Evolutionary conservation across 64 coral and sea anemone genomes (phyloP), one percentile per base, ranked within the genome.

Genomic region (Stylophora pistillata): DNA sequence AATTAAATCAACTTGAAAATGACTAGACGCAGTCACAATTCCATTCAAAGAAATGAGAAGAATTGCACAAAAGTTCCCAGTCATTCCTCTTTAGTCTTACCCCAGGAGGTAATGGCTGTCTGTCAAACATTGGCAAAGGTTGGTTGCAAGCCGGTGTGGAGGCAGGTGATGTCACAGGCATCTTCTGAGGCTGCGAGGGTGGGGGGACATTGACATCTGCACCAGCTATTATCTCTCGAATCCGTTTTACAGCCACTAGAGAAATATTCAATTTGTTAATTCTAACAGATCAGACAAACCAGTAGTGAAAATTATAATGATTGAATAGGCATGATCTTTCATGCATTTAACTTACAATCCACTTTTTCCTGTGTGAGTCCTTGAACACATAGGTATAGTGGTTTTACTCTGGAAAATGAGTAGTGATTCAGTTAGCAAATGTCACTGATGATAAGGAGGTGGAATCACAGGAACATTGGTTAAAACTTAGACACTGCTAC

Each of bases 171-270:
- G 85, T 56, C 78, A 87, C 72, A 61, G 93, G 88, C 58, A 73
- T 74, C 56, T 61, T 74, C 29, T 25, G 74, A 21, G 81, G 53
- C 52, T 72, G 71, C 15, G 62, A 53, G 9, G 30, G 63, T 13
- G 71, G 87, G 65, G 29, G 74, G 13, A 76, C 76, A 52, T 89
- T 68, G 15, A 81, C 69, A 74, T 95, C 93, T 3, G 76, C 78
- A 61, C 87, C 84, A 74, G 71, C 63, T 82, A 95, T 95, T 54
- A 99, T 99, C 29, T 95, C 93, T 30, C n/a, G 53, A 31, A 99
- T 92, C 90, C 90, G 74, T 79, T 99, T 92, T 27, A 99, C 88
- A 78, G 97, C 97, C 83, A 95, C 96, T 98, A 26, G 60, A 47
- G 89, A 31, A 72, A 71, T 0, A 60, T 32, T 26, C 3, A 30